Evolutionary conservation across 2,113 vertebrate genomes (phyloP), one percentile per base, ranked within the genome.

Genomic region (Enhydra lutris): DNA sequence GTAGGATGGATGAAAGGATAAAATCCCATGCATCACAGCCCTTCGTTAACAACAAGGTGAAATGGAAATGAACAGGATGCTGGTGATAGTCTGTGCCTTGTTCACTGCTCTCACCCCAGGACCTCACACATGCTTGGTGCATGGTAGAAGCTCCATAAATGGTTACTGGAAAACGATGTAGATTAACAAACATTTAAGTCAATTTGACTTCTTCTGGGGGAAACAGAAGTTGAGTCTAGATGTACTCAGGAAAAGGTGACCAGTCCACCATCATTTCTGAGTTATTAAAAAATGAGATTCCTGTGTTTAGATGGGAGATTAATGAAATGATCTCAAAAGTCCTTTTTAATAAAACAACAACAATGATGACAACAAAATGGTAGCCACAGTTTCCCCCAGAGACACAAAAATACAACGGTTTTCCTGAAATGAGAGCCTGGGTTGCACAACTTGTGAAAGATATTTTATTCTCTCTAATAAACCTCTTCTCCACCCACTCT

Each of bases 391-490:
- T 90, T 87, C 24, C 34, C 61, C 57, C 15, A 0, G 94, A 95
- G 63, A 95, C 83, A 94, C 92, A 97, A 98, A 96, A 97, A 86
- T 59, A 84, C 29, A 80, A 91, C 87, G 42, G 79, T 78, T 76
- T 90, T 78, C 69, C 65, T 45, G 45, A 97, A 96, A 92, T 83
- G 90, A 95, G 39, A 26, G 45, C n/a, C 15, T 34, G 12, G 45
- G 52, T 73, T 97, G 97, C 84, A 94, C 67, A 63, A 73, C 63
- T 94, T 97, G 76, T 96, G 80, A 95, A 96, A 85, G 79, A 67
- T n/a, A 73, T 91, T 97, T 94, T 97, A 96, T 91, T 94, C 65
- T 71, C 83, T 76, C 69, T 85, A 96, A 97, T 95, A 97, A 97
- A 94, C 80, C 13, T 36, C 39, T 88, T 34, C 26, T 45, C 36